These are phyloP conservation scores for Tyrannus savana DNA, from an alignment of 2,113 vertebrate species.

Conservation along the genomic window DNA sequence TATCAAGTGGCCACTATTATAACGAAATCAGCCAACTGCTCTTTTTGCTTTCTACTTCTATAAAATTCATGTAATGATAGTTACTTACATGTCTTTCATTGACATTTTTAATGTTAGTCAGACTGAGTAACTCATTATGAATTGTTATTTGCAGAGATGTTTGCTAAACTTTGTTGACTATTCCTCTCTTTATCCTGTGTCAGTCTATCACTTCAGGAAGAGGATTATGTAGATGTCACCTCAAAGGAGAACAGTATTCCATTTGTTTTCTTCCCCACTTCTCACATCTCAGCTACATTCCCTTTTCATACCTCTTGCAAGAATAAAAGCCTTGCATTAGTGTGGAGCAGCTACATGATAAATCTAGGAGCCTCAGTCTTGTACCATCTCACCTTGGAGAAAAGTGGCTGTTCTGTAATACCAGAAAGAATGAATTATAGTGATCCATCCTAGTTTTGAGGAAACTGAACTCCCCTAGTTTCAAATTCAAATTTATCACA, in stretches of 20 bases:
- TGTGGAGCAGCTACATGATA: background rate
- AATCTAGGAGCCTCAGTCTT: background rate
- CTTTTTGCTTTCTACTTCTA: background rate
- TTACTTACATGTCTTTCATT: background rate
- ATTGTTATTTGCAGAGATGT: background rate
- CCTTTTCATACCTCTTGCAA: background rate
- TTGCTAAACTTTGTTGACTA: background rate
- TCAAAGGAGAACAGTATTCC: background rate
- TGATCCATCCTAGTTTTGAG: background rate
- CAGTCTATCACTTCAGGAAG: background rate
- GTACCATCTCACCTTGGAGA: background rate
- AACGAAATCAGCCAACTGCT: background rate
- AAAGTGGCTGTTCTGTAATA: background rate
- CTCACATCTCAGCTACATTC: background rate
- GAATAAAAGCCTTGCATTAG: background rate
- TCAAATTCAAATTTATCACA: background rate
- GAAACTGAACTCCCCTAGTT: background rate
- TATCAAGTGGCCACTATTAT: background rate
- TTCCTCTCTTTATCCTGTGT: background rate
- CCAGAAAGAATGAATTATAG: background rate
- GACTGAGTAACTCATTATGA: background rate
- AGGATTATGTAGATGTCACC: too few species aligned
- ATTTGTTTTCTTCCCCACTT: background rate
- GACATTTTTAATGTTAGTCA: background rate
- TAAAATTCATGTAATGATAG: background rate